Conservation (phyloP, 2,888 invertebrate genomes). For the Tortrix viridana region DNA sequence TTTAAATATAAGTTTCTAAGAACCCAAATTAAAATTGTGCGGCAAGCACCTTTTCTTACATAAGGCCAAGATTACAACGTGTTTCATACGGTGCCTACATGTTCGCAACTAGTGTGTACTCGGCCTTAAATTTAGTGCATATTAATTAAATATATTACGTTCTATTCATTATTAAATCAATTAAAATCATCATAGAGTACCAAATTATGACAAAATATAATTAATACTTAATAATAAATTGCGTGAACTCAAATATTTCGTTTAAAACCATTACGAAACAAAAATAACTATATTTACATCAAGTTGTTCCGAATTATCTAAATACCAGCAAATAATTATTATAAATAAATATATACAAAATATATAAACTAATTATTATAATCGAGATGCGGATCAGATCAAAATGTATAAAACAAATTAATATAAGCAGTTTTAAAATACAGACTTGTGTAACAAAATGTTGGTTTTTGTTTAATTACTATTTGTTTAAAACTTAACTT, state of each 20-base stretch:
- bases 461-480: slow-evolving; percentile 14
- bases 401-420: slow-evolving; percentile 13
- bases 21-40: slow-evolving; percentile 18
- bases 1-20: not conserved
- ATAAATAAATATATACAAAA: slow-evolving; percentile 43
- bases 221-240: slow-evolving; percentile 61
- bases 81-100: not conserved
- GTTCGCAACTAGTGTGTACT: slow-evolving; percentile 12
- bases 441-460: slow-evolving; percentile 15
- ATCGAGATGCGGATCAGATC: slow-evolving; percentile 44
- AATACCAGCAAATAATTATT: slow-evolving; percentile 9
- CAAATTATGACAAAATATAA: slow-evolving; percentile 49
- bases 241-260: slow-evolving; percentile 36
- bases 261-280: slow-evolving; percentile 37
- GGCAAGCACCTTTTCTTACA: slow-evolving; percentile 24
- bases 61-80: slow-evolving; percentile 11
- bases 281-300: slow-evolving; percentile 52
- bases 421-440: slow-evolving; percentile 7
- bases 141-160: slow-evolving; percentile 33
- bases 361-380: slow-evolving; percentile 36
- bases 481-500: slow-evolving; percentile 35
- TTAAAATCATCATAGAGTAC: slow-evolving; percentile 48
- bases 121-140: slow-evolving; percentile 15
- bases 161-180: slow-evolving; percentile 14
- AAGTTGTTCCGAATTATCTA: slow-evolving; percentile 43